phyloP scores from a whole-genome alignment of 2,888 invertebrate species.

The Campoplex capitator region DNA sequence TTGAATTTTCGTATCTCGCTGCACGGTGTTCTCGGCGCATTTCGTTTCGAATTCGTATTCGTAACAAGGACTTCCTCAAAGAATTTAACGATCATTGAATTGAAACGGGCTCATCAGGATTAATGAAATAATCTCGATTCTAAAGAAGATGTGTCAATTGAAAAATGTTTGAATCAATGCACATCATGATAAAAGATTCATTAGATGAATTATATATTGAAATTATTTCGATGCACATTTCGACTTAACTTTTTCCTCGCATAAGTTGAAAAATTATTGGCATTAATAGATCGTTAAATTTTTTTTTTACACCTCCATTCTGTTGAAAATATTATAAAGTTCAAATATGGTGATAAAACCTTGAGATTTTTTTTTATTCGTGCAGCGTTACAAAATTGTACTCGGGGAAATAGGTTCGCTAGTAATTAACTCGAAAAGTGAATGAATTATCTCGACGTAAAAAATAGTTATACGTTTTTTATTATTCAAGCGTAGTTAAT shows the following conservation, averaged over 20 bases:
- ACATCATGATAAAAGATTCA: background rate
- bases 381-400: background rate
- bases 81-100: constrained; percentile 23
- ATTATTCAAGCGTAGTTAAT: constrained; percentile 25
- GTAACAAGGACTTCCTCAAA: constrained; percentile 25
- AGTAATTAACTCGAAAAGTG: constrained; percentile 7
- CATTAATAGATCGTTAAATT: background rate
- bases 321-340: background rate
- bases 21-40: constrained; percentile 1
- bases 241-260: background rate
- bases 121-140: background rate
- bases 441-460: background rate
- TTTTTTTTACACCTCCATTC: background rate
- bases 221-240: background rate
- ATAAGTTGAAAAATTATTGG: background rate
- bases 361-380: background rate
- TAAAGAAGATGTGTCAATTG: background rate
- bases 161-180: background rate
- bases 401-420: background rate
- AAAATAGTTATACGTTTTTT: constrained; percentile 6
- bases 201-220: background rate
- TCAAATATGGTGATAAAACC: background rate
- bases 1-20: constrained; percentile 37
- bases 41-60: background rate
- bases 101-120: background rate